A percentile compares a stretch with the other conserved stretches of the same genome.
Conservation (phyloP, 2,888 invertebrate species). For the Synanthedon formicaeformis region DNA sequence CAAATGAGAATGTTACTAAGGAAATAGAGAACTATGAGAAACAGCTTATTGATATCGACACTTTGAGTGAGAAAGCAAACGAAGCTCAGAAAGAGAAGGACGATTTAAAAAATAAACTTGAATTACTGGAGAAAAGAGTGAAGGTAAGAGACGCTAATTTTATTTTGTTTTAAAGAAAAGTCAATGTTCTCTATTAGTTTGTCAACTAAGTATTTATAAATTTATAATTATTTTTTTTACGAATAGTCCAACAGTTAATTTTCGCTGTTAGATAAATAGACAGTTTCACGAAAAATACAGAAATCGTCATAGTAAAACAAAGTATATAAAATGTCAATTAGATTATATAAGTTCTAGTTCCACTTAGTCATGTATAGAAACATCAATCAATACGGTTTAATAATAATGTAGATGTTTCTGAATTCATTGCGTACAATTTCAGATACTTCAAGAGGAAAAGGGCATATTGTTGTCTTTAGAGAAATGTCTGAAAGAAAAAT, state of each 20-base stretch:
- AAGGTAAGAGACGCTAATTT: slow-evolving; percentile 55
- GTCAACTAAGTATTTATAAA: no score
- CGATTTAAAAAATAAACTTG: slow-evolving; percentile 74
- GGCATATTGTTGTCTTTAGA: slow-evolving; percentile 79
- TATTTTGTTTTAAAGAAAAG: not conserved
- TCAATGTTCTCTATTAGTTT: not conserved
- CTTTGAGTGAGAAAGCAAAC: slow-evolving; percentile 76
- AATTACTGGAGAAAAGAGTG: slow-evolving; percentile 77
- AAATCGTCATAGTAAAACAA: no score
- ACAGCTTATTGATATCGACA: slow-evolving; percentile 84
- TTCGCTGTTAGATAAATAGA: no score
- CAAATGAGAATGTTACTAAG: slow-evolving; percentile 72
- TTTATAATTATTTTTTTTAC: no score
- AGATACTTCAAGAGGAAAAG: slow-evolving; percentile 84
- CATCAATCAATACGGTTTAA: not conserved
- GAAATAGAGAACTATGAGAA: slow-evolving; percentile 84
- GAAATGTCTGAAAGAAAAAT: slow-evolving; percentile 80
- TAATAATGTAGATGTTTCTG: not conserved
- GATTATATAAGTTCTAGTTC: no score
- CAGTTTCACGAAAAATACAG: no score
- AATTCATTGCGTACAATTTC: slow-evolving; percentile 10
- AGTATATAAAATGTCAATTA: no score
- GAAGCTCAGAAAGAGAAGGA: slow-evolving; percentile 78
- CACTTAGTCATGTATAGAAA: not conserved
- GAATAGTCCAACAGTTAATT: no score